Evolutionary conservation across 1,140 invertebrate species (phyloP).

Genomic region (Lucilia sericata): DNA sequence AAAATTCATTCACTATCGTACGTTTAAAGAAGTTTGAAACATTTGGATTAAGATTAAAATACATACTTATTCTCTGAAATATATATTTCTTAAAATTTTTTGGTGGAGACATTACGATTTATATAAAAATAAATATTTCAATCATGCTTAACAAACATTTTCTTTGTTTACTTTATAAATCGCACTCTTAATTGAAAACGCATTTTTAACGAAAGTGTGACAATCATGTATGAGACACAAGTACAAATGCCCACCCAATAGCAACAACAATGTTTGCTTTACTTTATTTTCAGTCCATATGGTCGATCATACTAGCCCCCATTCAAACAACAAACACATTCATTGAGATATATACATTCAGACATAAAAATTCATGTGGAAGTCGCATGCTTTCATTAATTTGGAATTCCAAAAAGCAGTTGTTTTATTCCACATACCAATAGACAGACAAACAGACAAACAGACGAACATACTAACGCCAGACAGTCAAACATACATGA

Average conservation of each 20-base stretch:
- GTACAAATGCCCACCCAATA: background rate
- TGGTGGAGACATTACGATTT: background rate
- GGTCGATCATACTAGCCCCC: background rate
- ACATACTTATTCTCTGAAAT: background rate
- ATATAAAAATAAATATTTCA: background rate
- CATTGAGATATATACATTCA: background rate
- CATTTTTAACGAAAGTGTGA: conserved; percentile 16
- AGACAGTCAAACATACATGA: background rate
- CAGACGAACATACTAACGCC: too few species aligned
- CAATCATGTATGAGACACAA: background rate
- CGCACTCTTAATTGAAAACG: conserved; percentile 12
- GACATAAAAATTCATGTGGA: background rate
- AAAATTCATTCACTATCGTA: too few species aligned
- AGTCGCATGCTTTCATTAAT: conserved; percentile 10
- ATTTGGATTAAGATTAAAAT: too few species aligned
- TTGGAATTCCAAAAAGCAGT: background rate
- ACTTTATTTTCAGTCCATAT: conserved; percentile 11
- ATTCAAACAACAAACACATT: background rate
- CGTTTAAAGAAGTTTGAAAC: too few species aligned
- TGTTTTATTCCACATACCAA: background rate
- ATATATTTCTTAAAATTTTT: background rate
- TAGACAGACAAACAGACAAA: background rate
- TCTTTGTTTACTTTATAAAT: conserved; percentile 13
- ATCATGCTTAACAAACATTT: conserved; percentile 16
- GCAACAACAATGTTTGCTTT: background rate